These are phyloP conservation scores for Diuraphis noxia DNA, from an alignment of 1,140 invertebrate species.

Conservation along the genomic window DNA sequence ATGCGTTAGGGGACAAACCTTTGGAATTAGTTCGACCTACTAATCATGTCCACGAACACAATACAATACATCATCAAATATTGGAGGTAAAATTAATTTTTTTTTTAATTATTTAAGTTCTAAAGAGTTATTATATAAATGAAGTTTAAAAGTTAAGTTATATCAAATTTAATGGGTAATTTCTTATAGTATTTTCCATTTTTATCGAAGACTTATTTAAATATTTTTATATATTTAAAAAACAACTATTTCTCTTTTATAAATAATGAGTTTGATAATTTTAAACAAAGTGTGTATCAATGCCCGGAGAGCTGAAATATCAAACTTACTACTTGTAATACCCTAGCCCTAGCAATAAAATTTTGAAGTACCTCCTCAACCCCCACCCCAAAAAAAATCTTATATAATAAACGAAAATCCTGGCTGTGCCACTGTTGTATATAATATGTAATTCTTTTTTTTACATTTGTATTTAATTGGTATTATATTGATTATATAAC, in stretches of 20 bases:
- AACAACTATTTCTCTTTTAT: neutral
- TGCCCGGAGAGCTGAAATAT: no score
- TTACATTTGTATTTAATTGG: neutral
- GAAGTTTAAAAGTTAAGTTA: no score
- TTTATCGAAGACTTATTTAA: neutral
- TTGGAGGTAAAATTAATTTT: slow-evolving; percentile 56
- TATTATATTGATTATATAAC: neutral
- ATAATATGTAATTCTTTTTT: neutral
- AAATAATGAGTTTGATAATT: neutral
- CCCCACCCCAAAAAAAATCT: no score
- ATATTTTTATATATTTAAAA: neutral
- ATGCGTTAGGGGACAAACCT: slow-evolving; percentile 61
- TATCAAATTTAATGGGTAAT: neutral
- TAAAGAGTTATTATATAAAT: neutral
- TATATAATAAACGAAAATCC: no score
- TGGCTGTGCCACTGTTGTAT: no score
- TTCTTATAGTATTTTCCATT: neutral
- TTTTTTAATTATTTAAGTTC: neutral
- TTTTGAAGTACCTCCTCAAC: no score
- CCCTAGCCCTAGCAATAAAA: no score
- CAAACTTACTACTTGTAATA: no score
- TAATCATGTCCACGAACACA: slow-evolving; percentile 60
- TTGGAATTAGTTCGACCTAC: slow-evolving; percentile 52
- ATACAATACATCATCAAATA: slow-evolving; percentile 65
- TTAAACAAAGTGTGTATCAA: neutral